Conservation (phyloP, 2,797 vertebrate species). For the Myotis daubentonii region DNA sequence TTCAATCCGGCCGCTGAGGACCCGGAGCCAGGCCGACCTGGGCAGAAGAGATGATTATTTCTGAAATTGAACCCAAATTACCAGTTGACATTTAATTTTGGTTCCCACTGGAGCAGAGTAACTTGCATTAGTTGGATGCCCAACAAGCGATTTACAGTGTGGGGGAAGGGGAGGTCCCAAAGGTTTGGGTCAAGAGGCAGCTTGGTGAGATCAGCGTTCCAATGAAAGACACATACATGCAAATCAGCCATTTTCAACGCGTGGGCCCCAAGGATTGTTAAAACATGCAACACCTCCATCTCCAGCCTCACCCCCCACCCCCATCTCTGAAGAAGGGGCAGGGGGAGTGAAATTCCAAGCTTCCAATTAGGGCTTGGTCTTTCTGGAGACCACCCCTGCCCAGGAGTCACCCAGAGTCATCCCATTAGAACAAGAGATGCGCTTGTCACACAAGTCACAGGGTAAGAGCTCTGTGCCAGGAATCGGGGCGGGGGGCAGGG, state of each 20-base stretch:
- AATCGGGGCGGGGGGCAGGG: neutral
- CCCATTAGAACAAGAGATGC: neutral
- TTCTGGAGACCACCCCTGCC: neutral
- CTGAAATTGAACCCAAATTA: slow-evolving; percentile 30
- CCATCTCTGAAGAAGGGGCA: neutral
- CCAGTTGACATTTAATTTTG: slow-evolving; percentile 5
- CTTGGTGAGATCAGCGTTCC: neutral
- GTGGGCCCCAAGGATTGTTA: too few species aligned
- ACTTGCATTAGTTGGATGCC: neutral
- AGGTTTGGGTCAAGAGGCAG: neutral
- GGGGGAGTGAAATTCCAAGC: neutral
- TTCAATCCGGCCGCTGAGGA: neutral
- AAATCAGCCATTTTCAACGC: too few species aligned
- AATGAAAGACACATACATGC: neutral
- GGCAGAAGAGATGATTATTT: slow-evolving; percentile 57
- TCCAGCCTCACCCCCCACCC: too few species aligned
- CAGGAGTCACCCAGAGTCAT: neutral
- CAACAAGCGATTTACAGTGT: neutral
- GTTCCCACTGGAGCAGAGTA: neutral
- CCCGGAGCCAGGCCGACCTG: slow-evolving; percentile 65
- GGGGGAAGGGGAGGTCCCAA: neutral
- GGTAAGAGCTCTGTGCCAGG: neutral
- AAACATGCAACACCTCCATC: neutral
- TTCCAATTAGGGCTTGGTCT: neutral
- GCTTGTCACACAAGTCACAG: neutral